Conservation (phyloP, 2,888 invertebrate species). For the Lycaena phlaeas region DNA sequence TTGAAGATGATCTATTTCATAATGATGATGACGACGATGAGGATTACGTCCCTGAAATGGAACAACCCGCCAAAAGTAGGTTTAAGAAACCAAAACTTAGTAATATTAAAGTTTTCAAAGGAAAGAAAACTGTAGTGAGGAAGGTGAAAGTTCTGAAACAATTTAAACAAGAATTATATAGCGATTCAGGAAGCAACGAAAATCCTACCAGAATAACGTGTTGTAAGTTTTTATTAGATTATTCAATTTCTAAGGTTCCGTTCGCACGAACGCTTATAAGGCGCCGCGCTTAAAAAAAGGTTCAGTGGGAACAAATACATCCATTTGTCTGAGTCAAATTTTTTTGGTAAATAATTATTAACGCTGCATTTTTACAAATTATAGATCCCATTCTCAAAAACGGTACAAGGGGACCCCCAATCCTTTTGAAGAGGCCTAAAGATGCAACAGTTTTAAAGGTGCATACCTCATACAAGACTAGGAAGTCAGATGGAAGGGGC, state of each 20-base stretch:
- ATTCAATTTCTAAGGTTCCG: too few species aligned
- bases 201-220: constrained; percentile 60
- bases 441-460: constrained; percentile 58
- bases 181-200: constrained; percentile 25
- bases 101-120: constrained; percentile 56
- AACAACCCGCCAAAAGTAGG: constrained; percentile 38
- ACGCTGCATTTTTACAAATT: too few species aligned
- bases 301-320: too few species aligned
- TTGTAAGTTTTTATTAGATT: constrained; percentile 51
- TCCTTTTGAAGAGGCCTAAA: constrained; percentile 56
- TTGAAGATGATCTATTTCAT: constrained; percentile 51
- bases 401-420: constrained; percentile 55
- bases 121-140: constrained; percentile 43
- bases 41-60: constrained; percentile 48
- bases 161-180: constrained; percentile 34
- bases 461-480: constrained; percentile 37
- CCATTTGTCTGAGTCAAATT: too few species aligned
- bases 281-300: too few species aligned
- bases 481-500: constrained; percentile 23
- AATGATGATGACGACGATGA: constrained; percentile 54
- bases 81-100: constrained; percentile 56
- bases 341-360: too few species aligned
- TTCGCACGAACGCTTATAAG: too few species aligned
- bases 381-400: constrained; percentile 61
- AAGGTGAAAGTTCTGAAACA: constrained; percentile 52